Conservation (phyloP, 2,888 invertebrate genomes). For the Mayetiola destructor region DNA sequence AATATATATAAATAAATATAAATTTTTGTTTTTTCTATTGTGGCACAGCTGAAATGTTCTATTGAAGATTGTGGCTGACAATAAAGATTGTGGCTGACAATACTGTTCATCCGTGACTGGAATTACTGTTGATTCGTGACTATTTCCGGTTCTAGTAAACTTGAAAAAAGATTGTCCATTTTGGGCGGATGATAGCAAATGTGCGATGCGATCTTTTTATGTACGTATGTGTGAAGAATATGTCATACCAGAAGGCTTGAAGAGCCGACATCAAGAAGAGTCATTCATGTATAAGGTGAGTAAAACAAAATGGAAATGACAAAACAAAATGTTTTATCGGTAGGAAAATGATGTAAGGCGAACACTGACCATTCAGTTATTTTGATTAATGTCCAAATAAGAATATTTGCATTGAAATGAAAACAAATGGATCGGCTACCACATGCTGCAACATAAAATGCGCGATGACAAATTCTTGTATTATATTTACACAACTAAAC, state of each 20-base stretch:
- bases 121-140: constrained; percentile 74
- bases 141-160: constrained; percentile 84
- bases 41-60: constrained; percentile 74
- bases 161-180: constrained; percentile 75
- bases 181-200: constrained; percentile 85
- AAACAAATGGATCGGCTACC: too few species aligned
- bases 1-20: too few species aligned
- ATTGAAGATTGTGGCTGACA: constrained; percentile 93
- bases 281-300: constrained; percentile 35
- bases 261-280: constrained; percentile 42
- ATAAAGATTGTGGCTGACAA: constrained; percentile 93
- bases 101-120: constrained; percentile 78
- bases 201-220: constrained; percentile 82
- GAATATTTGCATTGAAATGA: too few species aligned
- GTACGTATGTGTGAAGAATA: constrained; percentile 77
- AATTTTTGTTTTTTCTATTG: too few species aligned
- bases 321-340: too few species aligned
- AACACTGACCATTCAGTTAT: too few species aligned
- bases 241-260: constrained; percentile 66
- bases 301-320: too few species aligned
- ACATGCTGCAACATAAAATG: too few species aligned
- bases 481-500: too few species aligned
- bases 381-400: too few species aligned
- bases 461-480: too few species aligned
- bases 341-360: too few species aligned